Percentiles rank a stretch among this genome's conserved stretches.
These are phyloP conservation scores for Standfussiana lucernea DNA, from an alignment of 2,888 invertebrate genomes.

Conservation along the genomic window DNA sequence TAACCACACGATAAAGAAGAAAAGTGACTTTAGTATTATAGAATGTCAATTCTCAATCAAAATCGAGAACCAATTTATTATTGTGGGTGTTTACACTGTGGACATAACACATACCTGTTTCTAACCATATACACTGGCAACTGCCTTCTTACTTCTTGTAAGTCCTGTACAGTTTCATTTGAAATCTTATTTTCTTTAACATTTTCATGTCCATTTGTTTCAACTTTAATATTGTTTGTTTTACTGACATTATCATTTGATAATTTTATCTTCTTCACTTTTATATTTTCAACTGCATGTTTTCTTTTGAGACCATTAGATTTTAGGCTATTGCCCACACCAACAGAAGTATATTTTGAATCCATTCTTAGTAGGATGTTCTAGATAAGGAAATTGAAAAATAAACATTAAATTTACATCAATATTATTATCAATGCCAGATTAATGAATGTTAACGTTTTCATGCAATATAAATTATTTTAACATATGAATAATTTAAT, in stretches of 20 bases:
- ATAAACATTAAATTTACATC: background rate
- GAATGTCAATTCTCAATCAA: background rate
- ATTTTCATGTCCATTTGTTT: slow-evolving; percentile 66
- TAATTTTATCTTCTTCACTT: slow-evolving; percentile 79
- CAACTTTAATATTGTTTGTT: slow-evolving; percentile 35
- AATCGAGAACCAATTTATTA: background rate
- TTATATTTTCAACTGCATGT: slow-evolving; percentile 70
- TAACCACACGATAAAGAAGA: too few relatives aligned
- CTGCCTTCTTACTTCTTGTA: slow-evolving; percentile 84
- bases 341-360: slow-evolving; percentile 85
- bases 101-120: slow-evolving; percentile 77
- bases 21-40: too few relatives aligned
- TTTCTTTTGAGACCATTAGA: slow-evolving; percentile 75
- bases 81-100: background rate
- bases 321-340: slow-evolving; percentile 72
- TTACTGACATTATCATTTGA: slow-evolving; percentile 58
- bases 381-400: background rate
- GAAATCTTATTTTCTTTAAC: slow-evolving; percentile 58
- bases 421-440: background rate
- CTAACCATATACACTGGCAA: slow-evolving; percentile 90
- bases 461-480: background rate
- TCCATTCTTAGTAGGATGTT: slow-evolving; percentile 77
- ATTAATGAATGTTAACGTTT: background rate
- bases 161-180: slow-evolving; percentile 71
- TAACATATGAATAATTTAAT: background rate